Conservation (phyloP, 1,140 invertebrate species). For the Pseudomyrmex dendroicus region DNA sequence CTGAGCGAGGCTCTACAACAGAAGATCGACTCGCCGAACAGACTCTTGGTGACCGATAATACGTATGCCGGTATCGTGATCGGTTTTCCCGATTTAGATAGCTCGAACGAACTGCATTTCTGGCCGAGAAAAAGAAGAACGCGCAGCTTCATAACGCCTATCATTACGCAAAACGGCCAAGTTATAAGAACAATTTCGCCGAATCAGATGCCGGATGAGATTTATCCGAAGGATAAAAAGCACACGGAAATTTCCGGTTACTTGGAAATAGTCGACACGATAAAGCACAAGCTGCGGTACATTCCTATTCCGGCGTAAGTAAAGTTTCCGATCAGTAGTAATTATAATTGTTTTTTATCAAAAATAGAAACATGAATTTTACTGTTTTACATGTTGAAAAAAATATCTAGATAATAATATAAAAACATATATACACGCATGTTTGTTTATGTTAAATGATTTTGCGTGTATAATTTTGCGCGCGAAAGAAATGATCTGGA, state of each 20-base stretch:
- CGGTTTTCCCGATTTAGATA: conserved; percentile 86
- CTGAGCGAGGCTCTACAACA: conserved; percentile 78
- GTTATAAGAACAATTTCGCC: conserved; percentile 81
- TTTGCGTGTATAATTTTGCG: conserved; percentile 11
- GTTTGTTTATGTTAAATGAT: neutral
- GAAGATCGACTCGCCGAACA: conserved; percentile 84
- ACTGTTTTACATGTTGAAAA: neutral
- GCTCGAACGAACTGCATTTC: conserved; percentile 76
- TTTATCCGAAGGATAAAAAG: conserved; percentile 69
- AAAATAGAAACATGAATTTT: conserved; percentile 12
- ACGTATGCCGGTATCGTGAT: conserved; percentile 84
- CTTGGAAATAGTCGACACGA: conserved; percentile 87
- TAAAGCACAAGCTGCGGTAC: conserved; percentile 86
- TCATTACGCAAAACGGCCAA: conserved; percentile 81
- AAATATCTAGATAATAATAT: conserved; percentile 10
- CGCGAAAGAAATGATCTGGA: conserved; percentile 7
- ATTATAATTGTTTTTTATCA: neutral
- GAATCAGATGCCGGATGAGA: conserved; percentile 71
- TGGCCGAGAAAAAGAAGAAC: conserved; percentile 75
- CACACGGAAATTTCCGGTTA: conserved; percentile 79
- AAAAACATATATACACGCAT: no score
- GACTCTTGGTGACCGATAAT: conserved; percentile 82
- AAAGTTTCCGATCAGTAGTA: neutral
- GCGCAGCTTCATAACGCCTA: conserved; percentile 66
- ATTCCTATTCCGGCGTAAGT: conserved; percentile 87